Conservation (phyloP, 2,888 invertebrate genomes). For the Leptarthrus brevirostris region DNA sequence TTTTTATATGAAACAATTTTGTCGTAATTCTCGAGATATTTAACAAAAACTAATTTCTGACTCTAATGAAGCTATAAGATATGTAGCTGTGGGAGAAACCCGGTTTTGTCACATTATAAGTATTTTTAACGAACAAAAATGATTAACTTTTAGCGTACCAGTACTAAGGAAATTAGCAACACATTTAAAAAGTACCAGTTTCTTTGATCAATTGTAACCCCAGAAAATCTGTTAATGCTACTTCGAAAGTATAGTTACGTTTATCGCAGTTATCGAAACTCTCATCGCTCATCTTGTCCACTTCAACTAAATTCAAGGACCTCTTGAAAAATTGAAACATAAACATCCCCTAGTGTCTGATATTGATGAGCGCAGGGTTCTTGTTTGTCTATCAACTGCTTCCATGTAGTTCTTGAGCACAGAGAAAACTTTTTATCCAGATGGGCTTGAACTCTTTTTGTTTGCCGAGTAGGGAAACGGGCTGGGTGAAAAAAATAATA, state of each 20-base stretch:
- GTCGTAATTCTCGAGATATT: too few species aligned
- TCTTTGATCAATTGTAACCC: too few species aligned
- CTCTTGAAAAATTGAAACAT: constrained; percentile 53
- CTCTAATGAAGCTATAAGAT: too few species aligned
- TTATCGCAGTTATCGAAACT: background rate
- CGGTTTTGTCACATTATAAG: too few species aligned
- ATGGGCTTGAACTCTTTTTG: constrained; percentile 46
- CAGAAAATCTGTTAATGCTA: too few species aligned
- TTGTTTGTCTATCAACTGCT: constrained; percentile 17
- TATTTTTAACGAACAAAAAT: too few species aligned
- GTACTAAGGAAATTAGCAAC: too few species aligned
- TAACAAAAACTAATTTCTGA: too few species aligned
- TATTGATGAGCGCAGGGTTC: constrained; percentile 16
- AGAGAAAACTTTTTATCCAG: constrained; percentile 28
- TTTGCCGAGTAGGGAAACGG: constrained; percentile 12
- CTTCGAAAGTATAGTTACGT: background rate
- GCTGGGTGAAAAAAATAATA: constrained; percentile 42
- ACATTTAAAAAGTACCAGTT: too few species aligned
- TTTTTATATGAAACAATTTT: too few species aligned
- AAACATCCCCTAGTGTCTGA: constrained; percentile 48
- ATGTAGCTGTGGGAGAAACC: too few species aligned
- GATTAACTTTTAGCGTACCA: too few species aligned
- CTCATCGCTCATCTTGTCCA: constrained; percentile 50
- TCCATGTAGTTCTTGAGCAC: background rate
- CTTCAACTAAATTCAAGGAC: constrained; percentile 52